Percentiles rank a stretch among this genome's conserved stretches.
Evolutionary conservation across 2,797 vertebrate species (phyloP).

Genomic region (Acridotheres tristis): DNA sequence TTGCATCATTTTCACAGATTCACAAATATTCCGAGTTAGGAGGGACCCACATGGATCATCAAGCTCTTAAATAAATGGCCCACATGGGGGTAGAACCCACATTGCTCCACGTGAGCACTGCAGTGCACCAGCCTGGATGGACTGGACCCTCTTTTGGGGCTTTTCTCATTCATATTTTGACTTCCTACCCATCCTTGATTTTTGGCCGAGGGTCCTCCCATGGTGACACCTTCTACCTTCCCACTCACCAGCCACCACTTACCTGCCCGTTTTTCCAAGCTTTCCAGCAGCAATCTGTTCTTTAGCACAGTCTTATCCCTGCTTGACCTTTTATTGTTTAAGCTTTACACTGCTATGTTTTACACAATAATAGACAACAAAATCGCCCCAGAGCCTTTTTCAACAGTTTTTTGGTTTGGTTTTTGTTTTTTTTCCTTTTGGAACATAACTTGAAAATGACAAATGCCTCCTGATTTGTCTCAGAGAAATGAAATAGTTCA

Average conservation of each 20-base stretch:
- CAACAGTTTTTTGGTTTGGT: neutral
- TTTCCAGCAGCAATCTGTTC: neutral
- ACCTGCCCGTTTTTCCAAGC: neutral
- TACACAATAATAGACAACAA: constrained; percentile 44
- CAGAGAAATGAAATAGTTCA: constrained; percentile 28
- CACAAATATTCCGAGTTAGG: neutral
- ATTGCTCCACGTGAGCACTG: neutral
- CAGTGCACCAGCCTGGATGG: neutral
- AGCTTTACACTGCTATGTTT: constrained; percentile 14
- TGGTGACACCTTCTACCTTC: neutral
- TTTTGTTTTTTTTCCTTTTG: neutral
- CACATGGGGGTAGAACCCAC: neutral
- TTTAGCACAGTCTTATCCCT: neutral
- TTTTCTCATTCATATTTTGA: neutral
- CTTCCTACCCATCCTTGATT: neutral
- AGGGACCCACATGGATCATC: neutral
- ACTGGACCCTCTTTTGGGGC: neutral
- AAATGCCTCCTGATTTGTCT: constrained; percentile 48
- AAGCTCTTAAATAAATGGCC: neutral
- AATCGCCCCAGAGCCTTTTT: constrained; percentile 37
- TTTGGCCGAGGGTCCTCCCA: neutral
- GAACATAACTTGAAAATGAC: constrained; percentile 44
- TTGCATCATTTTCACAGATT: neutral
- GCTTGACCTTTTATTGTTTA: constrained; percentile 48
- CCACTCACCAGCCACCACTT: neutral